Base-by-base conservation (phyloP, 2,113 vertebrate genomes). In the Cavia porcellus region DNA sequence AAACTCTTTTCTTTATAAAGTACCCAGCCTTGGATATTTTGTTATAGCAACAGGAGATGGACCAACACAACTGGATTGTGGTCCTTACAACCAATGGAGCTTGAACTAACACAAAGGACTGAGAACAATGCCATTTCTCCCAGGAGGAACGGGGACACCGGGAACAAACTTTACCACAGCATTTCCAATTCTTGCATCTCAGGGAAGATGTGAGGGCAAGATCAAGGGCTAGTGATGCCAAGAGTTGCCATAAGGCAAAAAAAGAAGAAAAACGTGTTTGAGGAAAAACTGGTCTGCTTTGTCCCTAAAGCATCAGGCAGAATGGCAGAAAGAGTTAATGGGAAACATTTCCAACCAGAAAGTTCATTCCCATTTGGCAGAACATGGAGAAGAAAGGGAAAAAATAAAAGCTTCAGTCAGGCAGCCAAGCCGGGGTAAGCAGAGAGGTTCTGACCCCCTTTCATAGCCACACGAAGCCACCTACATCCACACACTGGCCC, bases 401-500 rank as follows among this genome's bases (percentile, higher is more conserved):
- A 42, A 81, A 77, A 59, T 22, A n/a, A 68, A 86, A 59, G 82
- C 68, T 25, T 68, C 66, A 24, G 85, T 66, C 20, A 66, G 62
- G 68, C 59, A 79, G 12, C 42, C 52, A 52, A 57, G 42, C 5
- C 38, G 68, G 7, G 59, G 25, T 50, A 61, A 66, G n/a, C 59
- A 55, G 52, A n/a, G 88, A 90, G 91, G 52, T 14, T 83, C 77
- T 1, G 20, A 10, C 12, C 22, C 59, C 32, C 45, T 74, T n/a
- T 59, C 55, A 14, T 7, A 61, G 45, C 45, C 89, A 50, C 55
- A 88, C 1, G 28, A 74, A 95, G 89, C 86, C 66, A 72, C 70
- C 82, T 68, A 84, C 30, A 11, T 90, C 87, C 95, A 96, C 98
- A 96, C 95, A 77, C 89, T 86, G 93, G 87, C 87, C 97, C 62